Base-by-base conservation (phyloP, 1,140 invertebrate species). In the Araneus ventricosus region DNA sequence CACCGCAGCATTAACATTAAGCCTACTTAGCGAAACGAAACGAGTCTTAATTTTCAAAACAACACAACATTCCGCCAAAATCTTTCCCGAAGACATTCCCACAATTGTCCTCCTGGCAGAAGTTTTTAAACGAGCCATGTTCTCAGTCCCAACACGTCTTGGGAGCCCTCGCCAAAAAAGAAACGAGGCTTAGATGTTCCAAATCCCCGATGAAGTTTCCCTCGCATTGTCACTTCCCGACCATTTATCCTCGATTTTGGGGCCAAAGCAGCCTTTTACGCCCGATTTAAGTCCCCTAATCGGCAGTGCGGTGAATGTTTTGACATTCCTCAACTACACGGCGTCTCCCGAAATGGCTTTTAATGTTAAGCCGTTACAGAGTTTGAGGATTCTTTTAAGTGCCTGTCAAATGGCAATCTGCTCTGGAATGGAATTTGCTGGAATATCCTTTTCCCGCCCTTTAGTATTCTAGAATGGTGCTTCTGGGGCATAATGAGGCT, bases 331-430 rank as follows among this genome's bases (percentile, higher is more conserved):
- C 52, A 87, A 63, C 52, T 30, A 37, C 22, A 59, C 34, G 34
- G 39, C 85, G 27, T 61, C 85, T 59, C 57, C 14, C 30, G 30
- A 34, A 75, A 59, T 45, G 52, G 57, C 52, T 34, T 86, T 88
- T 88, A 88, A 88, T 70, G 87, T 70, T 52, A 45, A 88, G 87
- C 39, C 87, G 87, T 88, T 88, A 88, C 63, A 75, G 57, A 87
- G 85, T 87, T 87, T 84, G 41, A 84, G 52, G 82, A 84, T 84
- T 84, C 82, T 87, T 87, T 61, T 70, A 70, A 75, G 37, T 75
- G 61, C 34, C 45, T 88, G 87, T 41, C 87, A 75, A 88, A 70
- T 45, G 24, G 39, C 39, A 17, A 75, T 75, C 27, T 20, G 30
- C 8, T 27, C 20, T 30, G 6, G 52, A 30, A 86, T 6, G n/a